Base-by-base conservation (phyloP, 2,113 vertebrate species). In the Corvus cornix region DNA sequence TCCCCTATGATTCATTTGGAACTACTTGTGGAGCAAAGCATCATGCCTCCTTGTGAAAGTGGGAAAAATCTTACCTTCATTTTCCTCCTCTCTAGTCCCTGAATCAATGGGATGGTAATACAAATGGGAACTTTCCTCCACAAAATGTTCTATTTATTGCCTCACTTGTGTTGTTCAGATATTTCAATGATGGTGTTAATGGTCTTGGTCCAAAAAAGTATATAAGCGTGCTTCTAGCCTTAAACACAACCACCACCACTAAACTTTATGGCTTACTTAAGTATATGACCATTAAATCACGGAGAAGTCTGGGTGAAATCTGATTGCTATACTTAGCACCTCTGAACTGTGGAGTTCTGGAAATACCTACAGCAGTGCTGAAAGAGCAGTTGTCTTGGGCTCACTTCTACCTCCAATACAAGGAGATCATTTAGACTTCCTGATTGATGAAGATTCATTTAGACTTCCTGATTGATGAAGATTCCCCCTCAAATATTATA, bases 321-420 rank as follows among this genome's bases (percentile, higher is more conserved):
- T 87, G 81, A 94, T 52, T 82, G 69, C 53, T 91, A 0, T 64
- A 73, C 74, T 95, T 96, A 82, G 59, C 94, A 84, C 89, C 63
- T 94, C 74, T 76, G 74, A 91, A 73, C n/a, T 44, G 4, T 53
- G 43, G 33, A 87, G 49, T 4, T 93, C 39, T 89, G 55, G 58
- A 91, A 95, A 93, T 62, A 87, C 69, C 91, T 95, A 92, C 84
- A 92, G 78, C 87, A 94, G 28, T 8, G 53, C 18, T 68, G 33
- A 48, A 66, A 72, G 31, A 88, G 33, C n/a, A 84, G 21, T 10
- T 49, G 26, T 30, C 27, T 58, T 68, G 31, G 27, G 35, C 51
- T 77, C 30, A 20, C 6, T 69, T 88, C 43, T 55, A 46, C n/a
- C 64, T 72, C n/a, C 22, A 64, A 17, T 12, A 55, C 35, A 67